phyloP scores from a whole-genome alignment of 2,888 invertebrate genomes.

The Encarsia formosa region DNA sequence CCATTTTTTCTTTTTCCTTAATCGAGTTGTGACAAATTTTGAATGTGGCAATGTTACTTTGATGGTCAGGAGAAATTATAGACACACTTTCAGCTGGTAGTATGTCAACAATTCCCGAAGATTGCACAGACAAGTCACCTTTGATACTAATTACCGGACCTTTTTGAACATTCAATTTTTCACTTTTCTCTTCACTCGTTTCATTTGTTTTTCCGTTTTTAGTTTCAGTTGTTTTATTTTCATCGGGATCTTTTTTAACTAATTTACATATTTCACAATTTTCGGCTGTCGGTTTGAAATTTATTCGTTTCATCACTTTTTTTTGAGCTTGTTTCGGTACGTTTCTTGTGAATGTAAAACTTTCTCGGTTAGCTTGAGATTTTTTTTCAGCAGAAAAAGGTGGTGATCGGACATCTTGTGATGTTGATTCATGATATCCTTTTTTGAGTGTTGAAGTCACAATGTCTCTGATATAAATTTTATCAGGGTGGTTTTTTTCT shows the following conservation, averaged over 20 bases:
- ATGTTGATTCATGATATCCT: slow-evolving; percentile 1
- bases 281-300: neutral
- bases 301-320: neutral
- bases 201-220: neutral
- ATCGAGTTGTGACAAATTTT: slow-evolving; percentile 27
- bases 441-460: slow-evolving; percentile 15
- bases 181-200: neutral
- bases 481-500: too few species aligned
- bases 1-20: neutral
- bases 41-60: slow-evolving; percentile 26
- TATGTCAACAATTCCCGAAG: slow-evolving; percentile 29
- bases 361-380: neutral
- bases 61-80: neutral
- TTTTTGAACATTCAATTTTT: slow-evolving; percentile 26
- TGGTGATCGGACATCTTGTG: neutral
- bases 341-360: neutral
- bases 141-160: slow-evolving; percentile 31
- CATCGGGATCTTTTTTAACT: neutral
- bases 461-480: slow-evolving; percentile 7
- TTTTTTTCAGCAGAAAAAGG: too few species aligned
- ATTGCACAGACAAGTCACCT: slow-evolving; percentile 26
- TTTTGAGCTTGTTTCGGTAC: neutral
- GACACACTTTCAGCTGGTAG: slow-evolving; percentile 14
- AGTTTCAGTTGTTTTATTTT: neutral
- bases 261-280: neutral